Evolutionary conservation across 2,888 invertebrate genomes (phyloP).

Genomic region (Chrysolina oricalcia): DNA sequence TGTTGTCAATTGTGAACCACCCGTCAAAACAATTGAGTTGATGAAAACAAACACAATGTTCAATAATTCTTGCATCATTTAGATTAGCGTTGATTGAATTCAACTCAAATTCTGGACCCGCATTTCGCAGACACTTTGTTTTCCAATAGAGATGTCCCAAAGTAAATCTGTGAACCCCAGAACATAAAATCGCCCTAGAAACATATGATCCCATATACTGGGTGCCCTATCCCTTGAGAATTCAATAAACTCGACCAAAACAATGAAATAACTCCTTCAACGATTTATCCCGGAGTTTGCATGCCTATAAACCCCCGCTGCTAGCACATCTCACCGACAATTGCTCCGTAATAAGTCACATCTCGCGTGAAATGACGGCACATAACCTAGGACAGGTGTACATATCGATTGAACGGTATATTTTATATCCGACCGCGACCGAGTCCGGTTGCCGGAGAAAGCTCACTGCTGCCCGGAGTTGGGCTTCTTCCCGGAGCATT

Average conservation of each 20-base stretch:
- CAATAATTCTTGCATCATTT: too few species aligned
- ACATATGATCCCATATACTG: too few species aligned
- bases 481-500: constrained; percentile 63
- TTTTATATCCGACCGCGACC: constrained; percentile 54
- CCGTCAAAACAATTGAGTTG: too few species aligned
- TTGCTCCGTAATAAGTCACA: constrained; percentile 27
- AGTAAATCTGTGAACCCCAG: too few species aligned
- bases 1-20: too few species aligned
- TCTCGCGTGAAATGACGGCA: constrained; percentile 58
- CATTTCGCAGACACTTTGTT: too few species aligned
- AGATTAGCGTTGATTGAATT: too few species aligned
- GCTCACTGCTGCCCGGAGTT: constrained; percentile 67
- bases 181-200: too few species aligned
- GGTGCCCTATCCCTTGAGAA: too few species aligned
- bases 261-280: constrained; percentile 27
- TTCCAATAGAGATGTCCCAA: too few species aligned
- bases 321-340: neutral
- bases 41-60: too few species aligned
- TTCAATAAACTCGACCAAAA: neutral
- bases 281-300: constrained; percentile 4
- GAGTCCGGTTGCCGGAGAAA: constrained; percentile 67
- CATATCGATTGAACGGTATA: constrained; percentile 64
- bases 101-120: too few species aligned
- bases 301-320: neutral
- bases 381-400: constrained; percentile 63